Base-by-base conservation (phyloP, 2,113 vertebrate genomes). In the Crotalus horridus region DNA sequence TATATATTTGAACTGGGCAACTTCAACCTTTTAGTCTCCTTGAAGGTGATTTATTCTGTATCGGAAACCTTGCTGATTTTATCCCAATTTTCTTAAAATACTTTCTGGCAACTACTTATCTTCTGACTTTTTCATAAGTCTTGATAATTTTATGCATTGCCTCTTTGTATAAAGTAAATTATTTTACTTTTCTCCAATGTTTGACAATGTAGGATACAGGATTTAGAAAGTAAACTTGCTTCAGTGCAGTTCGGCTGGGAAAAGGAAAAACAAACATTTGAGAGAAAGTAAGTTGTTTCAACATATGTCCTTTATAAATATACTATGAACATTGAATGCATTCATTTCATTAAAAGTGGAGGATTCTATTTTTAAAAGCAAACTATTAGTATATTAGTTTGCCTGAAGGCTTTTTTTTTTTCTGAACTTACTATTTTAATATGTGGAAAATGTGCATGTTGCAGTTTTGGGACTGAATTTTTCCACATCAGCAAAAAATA, bases 181-280 rank as follows among this genome's bases (percentile, higher is more conserved):
- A 8, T 24, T 74, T 39, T 69, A 81, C 61, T 90, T 59, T 54
- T 17, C n/a, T 58, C 29, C 17, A 85, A 61, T 20, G 3, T n/a
- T 85, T 54, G n/a, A 53, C 92, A 59, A 94, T 91, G 58, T 55
- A 98, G 98, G 95, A 98, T 98, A 94, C 97, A 97, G 85, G 97
- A 98, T 69, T 95, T 98, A 56, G 97, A 98, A 88, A 95, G 92
- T 5, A 91, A 95, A 29, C 93, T 98, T 23, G 95, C 93, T 59
- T 53, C 90, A 6, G 39, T 96, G 87, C 96, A 97, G 88, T 92
- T 91, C 85, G 95, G 95, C 87, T 74, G 94, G 93, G 96, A 95
- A 88, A 97, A 94, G 93, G 96, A 97, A 24, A 96, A 97, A 91
- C 97, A 97, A 24, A 88, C 85, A 0, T 96, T 97, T 88, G 94